These are phyloP conservation scores for Neomorphus geoffroyi DNA, from an alignment of 2,797 vertebrate species.

Conservation along the genomic window DNA sequence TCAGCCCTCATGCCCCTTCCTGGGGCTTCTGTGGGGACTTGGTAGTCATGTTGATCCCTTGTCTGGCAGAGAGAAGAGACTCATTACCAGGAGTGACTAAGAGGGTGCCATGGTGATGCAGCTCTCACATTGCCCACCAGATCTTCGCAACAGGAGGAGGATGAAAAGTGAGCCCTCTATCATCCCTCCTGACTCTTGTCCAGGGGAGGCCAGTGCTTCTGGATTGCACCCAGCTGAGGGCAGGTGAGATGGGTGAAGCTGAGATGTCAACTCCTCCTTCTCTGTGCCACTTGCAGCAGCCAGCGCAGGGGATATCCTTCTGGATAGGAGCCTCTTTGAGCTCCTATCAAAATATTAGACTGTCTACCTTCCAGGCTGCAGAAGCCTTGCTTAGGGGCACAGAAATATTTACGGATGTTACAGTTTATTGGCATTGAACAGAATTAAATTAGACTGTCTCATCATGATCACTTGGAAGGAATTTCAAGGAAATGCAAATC, in stretches of 20 bases:
- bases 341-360: background rate
- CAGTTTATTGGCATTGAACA: constrained; percentile 19
- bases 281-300: background rate
- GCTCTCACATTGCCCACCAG: background rate
- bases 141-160: background rate
- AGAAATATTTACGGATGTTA: background rate
- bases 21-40: background rate
- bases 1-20: background rate
- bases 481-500: constrained; percentile 1
- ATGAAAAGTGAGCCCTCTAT: background rate
- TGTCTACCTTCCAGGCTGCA: background rate
- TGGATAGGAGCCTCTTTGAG: background rate
- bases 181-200: no score
- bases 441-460: constrained; percentile 4
- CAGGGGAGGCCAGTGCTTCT: background rate
- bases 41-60: background rate
- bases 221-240: background rate
- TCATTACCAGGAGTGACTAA: background rate
- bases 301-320: fast-evolving
- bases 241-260: background rate
- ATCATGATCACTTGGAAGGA: background rate
- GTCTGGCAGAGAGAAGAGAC: background rate
- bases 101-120: background rate
- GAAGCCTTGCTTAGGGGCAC: constrained; percentile 7
- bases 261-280: background rate